Evolutionary conservation across 2,888 invertebrate genomes (phyloP).

Genomic region (Teleiodes luculella): DNA sequence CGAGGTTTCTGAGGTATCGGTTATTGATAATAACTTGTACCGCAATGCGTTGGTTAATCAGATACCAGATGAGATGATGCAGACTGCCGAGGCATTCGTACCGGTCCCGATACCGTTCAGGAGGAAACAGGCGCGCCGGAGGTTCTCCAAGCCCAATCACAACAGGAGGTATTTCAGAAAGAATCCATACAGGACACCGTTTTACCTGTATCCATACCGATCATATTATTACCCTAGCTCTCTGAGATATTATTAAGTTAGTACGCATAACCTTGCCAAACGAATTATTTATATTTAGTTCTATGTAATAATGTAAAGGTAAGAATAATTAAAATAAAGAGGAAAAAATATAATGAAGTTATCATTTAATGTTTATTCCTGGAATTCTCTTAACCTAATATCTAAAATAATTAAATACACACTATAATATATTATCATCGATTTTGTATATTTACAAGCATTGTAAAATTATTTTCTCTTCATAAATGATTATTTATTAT

Average conservation of each 20-base stretch:
- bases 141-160: constrained; percentile 47
- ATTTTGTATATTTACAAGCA: constrained; percentile 42
- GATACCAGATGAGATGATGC: constrained; percentile 60
- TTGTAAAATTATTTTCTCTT: constrained; percentile 33
- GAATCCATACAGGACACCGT: constrained; percentile 46
- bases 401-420: constrained; percentile 37
- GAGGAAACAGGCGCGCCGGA: constrained; percentile 35
- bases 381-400: constrained; percentile 41
- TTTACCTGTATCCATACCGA: constrained; percentile 51
- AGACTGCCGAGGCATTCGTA: constrained; percentile 59
- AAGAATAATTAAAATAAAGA: constrained; percentile 12
- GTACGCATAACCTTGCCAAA: constrained; percentile 9
- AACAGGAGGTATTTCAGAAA: constrained; percentile 47
- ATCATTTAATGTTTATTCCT: constrained; percentile 53
- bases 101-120: constrained; percentile 50
- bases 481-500: constrained; percentile 29
- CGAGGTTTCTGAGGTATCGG: constrained; percentile 22
- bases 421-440: constrained; percentile 34
- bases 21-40: constrained; percentile 30
- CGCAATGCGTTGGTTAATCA: constrained; percentile 39
- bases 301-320: constrained; percentile 14
- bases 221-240: constrained; percentile 57
- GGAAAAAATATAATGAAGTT: constrained; percentile 23
- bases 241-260: constrained; percentile 53
- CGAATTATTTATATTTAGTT: constrained; percentile 1